Conservation (phyloP, 53 echinoderm and acorn worm species). For the Paracentrotus lividus region DNA sequence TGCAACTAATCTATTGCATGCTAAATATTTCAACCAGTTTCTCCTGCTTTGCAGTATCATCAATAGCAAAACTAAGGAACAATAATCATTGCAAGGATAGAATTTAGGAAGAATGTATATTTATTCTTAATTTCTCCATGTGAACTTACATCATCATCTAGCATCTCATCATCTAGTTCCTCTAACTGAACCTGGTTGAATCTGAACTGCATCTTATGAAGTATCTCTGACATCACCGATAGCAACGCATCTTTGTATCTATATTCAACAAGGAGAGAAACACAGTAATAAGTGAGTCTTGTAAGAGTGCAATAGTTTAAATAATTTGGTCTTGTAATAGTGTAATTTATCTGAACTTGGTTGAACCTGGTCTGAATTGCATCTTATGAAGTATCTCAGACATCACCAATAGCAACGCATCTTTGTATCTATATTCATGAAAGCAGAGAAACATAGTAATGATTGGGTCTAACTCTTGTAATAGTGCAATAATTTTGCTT, state of each 20-base stretch:
- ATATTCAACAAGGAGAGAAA: not conserved
- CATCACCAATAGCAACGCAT: conserved; percentile 93
- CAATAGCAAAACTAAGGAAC: too few species aligned
- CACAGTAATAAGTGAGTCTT: too few species aligned
- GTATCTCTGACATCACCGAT: conserved; percentile 90
- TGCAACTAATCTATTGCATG: too few species aligned
- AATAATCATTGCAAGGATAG: too few species aligned
- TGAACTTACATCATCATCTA: conserved; percentile 93
- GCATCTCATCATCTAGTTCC: conserved; percentile 94
- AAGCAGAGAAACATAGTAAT: too few species aligned
- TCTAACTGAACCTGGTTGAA: conserved; percentile 98
- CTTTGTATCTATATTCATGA: conserved; percentile 81
- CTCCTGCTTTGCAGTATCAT: too few species aligned
- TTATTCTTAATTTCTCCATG: not conserved
- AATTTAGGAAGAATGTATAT: too few species aligned
- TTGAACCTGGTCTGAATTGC: conserved; percentile 96
- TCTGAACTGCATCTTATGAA: conserved; percentile 94
- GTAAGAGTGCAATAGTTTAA: too few species aligned
- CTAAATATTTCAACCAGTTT: too few species aligned
- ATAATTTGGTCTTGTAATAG: too few species aligned
- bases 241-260: conserved; percentile 97
- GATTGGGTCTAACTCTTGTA: too few species aligned
- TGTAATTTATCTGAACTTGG: conserved; percentile 97
- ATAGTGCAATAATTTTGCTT: too few species aligned
- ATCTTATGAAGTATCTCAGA: conserved; percentile 91